Evolutionary conservation across 1,140 invertebrate species (phyloP), one percentile per base, ranked within the genome.

Genomic region (Lordiphosa mommai): DNA sequence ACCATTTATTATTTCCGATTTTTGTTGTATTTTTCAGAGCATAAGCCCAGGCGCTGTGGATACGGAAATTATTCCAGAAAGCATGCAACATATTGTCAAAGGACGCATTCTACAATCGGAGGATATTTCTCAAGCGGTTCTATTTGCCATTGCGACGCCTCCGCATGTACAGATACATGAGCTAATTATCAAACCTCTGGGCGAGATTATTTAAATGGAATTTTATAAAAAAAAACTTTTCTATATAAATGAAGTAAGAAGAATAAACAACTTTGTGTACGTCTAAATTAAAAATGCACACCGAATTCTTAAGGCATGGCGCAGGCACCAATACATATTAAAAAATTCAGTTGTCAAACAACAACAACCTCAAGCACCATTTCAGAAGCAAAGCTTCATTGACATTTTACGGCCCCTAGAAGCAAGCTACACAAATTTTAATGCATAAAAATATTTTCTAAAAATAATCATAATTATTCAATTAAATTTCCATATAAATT

Each of bases 21-120:
- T 14, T 1, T n/a, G 9, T 32, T 12, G 14, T 8, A 8, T 14
- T 32, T 20, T 30, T 14, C 60, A 93, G 92, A 90, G 90, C 61
- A 89, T 93, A 10, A 92, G 92, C 70, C 92, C 92, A 0, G 92
- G 92, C 1, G 60, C 90, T 2, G 90, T 92, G 1, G 87, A 90
- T 38, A 93, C 92, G 1, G 91, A 92, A 63, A 91, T 92, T 50
- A 44, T 90, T 13, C 61, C 68, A 13, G 71, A 86, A 30, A 53
- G 56, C 9, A 30, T 74, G 2, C 66, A 63, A 17, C 17, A 63
- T 1, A 30, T 10, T 2, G 41, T 61, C 20, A 38, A 9, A 30
- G 29, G 61, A 27, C 46, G 43, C 34, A 50, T 72, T 44, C 64
- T 92, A 1, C 52, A 88, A 16, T 44, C 90, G 2, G 74, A 90